Base-by-base conservation (phyloP, 1,140 invertebrate species). In the Trichoplusia ni region DNA sequence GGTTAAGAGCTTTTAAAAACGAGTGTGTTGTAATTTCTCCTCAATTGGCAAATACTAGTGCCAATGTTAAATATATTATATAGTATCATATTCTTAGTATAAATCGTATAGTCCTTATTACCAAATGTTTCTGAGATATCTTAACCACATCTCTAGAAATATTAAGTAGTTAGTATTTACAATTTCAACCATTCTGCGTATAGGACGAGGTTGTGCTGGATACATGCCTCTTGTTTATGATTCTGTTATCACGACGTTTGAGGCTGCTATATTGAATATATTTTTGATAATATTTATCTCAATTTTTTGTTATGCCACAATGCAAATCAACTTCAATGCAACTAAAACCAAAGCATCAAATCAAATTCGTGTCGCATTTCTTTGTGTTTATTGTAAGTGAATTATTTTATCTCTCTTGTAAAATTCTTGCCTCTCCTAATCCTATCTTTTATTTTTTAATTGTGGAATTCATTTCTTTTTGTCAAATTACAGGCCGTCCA, bases 51-150 rank as follows among this genome's bases (percentile, higher is more conserved):
- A n/a, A n/a, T n/a, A n/a, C n/a, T n/a, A n/a, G n/a, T n/a, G n/a
- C n/a, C n/a, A n/a, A n/a, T n/a, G n/a, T 21, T 42, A 42, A 21
- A 49, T 31, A 29, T 13, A 31, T n/a, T n/a, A n/a, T n/a, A n/a
- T n/a, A 31, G 18, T 49, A 18, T 49, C 25, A 49, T 49, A 31
- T 49, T 25, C 13, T 4, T 49, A 49, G 25, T 29, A 33, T 47
- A 47, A 27, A 47, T 18, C 23, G 25, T 31, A 27, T 49, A 25
- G 29, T 13, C 46, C 29, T 5, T 49, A 18, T 29, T 49, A 49
- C 46, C 46, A 49, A 49, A 49, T 29, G 46, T 29, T 49, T 49
- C 29, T 29, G 25, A 49, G 46, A 49, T 49, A 23, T 49, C 29
- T n/a, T 21, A 29, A 31, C 31, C n/a, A 49, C 27, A 49, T 31